These are phyloP conservation scores for Ailurus styani DNA, from an alignment of 2,113 vertebrate genomes.

Conservation along the genomic window DNA sequence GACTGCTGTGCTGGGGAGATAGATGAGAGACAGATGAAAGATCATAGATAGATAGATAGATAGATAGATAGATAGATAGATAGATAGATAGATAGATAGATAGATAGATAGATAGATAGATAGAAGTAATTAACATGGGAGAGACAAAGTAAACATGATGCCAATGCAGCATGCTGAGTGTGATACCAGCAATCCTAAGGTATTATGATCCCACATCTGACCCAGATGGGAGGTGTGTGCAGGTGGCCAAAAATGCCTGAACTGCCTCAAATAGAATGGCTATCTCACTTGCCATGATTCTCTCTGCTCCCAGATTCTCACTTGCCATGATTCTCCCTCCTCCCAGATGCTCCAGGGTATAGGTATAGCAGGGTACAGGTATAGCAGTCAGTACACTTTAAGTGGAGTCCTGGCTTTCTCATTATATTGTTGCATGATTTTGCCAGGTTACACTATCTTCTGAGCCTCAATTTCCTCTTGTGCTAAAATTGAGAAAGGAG, in stretches of 20 bases:
- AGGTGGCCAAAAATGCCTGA: not conserved
- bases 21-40: not conserved
- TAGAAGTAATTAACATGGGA: not conserved
- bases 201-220: not conserved
- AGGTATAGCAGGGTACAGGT: no score
- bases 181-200: not conserved
- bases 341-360: not conserved
- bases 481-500: slow-evolving; percentile 14
- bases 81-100: not conserved
- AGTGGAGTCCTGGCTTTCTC: slow-evolving; percentile 1
- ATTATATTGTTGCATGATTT: not conserved
- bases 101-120: not conserved
- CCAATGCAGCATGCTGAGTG: not conserved
- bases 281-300: not conserved
- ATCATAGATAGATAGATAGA: not conserved
- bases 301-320: not conserved
- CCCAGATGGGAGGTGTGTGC: not conserved
- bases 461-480: slow-evolving; percentile 29
- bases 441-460: not conserved
- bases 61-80: not conserved
- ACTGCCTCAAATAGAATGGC: not conserved
- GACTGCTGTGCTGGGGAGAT: not conserved
- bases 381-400: not conserved
- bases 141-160: not conserved
- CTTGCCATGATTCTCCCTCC: not conserved